A percentile compares a stretch with the other conserved stretches of the same genome.
Evolutionary conservation across 2,888 invertebrate species (phyloP).

Genomic region (Diarsia rubi): DNA sequence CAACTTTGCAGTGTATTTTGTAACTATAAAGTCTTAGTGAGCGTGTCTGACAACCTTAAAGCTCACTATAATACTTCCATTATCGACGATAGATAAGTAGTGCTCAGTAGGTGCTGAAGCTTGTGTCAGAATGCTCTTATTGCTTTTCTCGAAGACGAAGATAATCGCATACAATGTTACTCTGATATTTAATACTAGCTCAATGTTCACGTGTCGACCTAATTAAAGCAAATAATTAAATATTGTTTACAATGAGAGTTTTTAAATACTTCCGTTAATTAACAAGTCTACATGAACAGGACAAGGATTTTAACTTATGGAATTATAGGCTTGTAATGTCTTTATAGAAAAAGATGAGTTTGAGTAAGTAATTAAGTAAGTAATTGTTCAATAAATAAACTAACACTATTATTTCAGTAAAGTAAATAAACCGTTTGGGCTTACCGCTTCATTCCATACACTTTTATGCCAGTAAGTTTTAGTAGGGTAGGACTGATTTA

Average conservation of each 20-base stretch:
- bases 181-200: neutral
- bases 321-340: neutral
- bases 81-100: neutral
- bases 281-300: neutral
- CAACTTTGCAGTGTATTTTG: neutral
- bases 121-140: neutral
- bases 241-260: neutral
- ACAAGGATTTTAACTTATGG: neutral
- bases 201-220: neutral
- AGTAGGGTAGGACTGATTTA: slow-evolving; percentile 75
- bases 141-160: neutral
- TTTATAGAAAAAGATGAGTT: neutral
- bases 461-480: slow-evolving; percentile 75
- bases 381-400: neutral
- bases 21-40: neutral
- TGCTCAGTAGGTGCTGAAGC: neutral
- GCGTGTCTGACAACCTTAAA: neutral
- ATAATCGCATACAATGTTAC: neutral
- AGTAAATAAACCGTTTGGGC: slow-evolving; percentile 15
- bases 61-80: neutral
- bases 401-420: neutral
- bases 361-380: neutral
- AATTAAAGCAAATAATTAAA: neutral
- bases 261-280: neutral
- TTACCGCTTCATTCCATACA: slow-evolving; percentile 57